Evolutionary conservation across 2,113 vertebrate genomes (phyloP), one percentile per base, ranked within the genome.

Genomic region (Corythaixoides concolor): DNA sequence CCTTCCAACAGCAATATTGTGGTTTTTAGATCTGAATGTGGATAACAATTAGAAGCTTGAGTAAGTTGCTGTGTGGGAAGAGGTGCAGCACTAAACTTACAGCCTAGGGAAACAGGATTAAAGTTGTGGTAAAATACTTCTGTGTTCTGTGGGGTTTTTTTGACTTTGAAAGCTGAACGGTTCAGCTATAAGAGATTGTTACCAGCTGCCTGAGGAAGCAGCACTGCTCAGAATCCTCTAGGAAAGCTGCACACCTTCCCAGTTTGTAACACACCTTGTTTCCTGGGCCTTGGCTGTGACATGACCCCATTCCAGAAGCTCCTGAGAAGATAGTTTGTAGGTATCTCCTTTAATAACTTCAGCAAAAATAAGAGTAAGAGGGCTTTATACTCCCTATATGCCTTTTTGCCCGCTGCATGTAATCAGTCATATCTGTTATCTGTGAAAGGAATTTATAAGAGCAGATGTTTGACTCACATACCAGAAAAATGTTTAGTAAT

Each of bases 41-140:
- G 73, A 52, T 70, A 93, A 77, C 24, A 72, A 26, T 73, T 84
- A 83, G 30, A 79, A 95, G 11, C 19, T 60, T 92, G 73, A 86
- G 27, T 35, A 85, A 72, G 27, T 15, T 91, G 17, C 22, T 79
- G 6, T 62, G 60, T 58, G 45, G 53, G 63, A 89, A 91, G 67
- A 90, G 35, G 20, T 64, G 20, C 45, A 85, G 62, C 39, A 85
- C 58, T 85, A 74, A 87, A 45, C 14, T 74, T 90, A 62, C 7
- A 66, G 11, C 20, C 32, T 10, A 74, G 58, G 27, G 69, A 82
- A 70, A 52, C 30, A 87, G 85, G 56, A 75, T 60, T 94, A 72
- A 87, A 72, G 27, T 67, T 80, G 43, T 84, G 24, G 67, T 82
- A 75, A 88, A 85, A 60, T 77, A 53, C 27, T 56, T 72, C 15